Evolutionary conservation across 2,888 invertebrate species (phyloP), one percentile per base, ranked within the genome.

Genomic region (Pogonocherus hispidulus): DNA sequence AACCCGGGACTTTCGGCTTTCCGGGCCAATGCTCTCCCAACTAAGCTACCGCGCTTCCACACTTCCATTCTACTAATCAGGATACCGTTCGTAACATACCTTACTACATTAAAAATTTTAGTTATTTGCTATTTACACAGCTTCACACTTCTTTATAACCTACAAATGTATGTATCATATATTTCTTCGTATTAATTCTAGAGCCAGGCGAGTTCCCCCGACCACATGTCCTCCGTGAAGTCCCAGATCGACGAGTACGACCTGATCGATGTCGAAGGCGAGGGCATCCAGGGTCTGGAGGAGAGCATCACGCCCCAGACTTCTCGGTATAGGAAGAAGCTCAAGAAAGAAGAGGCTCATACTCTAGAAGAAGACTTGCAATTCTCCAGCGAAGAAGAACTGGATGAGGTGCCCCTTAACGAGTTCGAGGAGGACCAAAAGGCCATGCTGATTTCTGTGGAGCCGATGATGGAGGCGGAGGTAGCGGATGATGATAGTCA

Each of bases 311-410:
- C 79, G 78, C 52, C 77, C 80, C 86, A 86, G 75, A 82, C 78
- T 2, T 74, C 75, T 6, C 73, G 68, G 9, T 46, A 67, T 8
- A 37, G 82, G 86, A 67, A 86, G 84, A 71, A 84, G 83, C 63
- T 77, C 3, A 83, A 82, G 52, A 87, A 84, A 66, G 86, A 86
- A 64, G 82, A 83, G 6, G 81, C 84, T 4, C 86, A 85, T 8
- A 86, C 86, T 18, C 76, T 86, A 1, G 86, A 86, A 75, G 85
- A 86, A 80, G 85, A 79, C 49, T 84, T 92, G 52, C 91, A 92
- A 83, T 92, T 91, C 81, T 92, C 92, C 11, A 92, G 91, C 63
- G 92, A 92, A 80, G 90, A 90, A 67, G 91, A 91, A 78, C 87
- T 91, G 69, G 91, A 91, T 77, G 91, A 91, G 77, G 89, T 75